Evolutionary conservation across 1,140 invertebrate species (phyloP), one percentile per base, ranked within the genome.

Genomic region (Lycorma delicatula): DNA sequence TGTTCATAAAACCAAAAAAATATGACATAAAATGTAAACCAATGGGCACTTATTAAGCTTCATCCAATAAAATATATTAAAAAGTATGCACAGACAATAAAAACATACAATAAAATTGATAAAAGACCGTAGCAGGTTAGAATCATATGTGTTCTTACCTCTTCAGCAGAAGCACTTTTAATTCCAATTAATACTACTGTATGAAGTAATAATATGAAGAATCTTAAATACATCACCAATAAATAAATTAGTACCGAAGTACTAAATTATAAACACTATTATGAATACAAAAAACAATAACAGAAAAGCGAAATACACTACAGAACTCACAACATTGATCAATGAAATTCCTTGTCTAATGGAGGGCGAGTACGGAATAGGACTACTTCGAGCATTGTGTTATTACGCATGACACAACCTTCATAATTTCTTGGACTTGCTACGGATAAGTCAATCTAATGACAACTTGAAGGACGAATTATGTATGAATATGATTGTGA

Each of bases 221-320:
- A 16, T 16, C 41, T 12, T 44, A 44, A 44, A 44, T 44, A 22
- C 41, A 44, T 44, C 41, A 44, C 41, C 41, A 44, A 44, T 44
- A 44, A n/a, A 44, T 44, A 44, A 44, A 44, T 20, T 44, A 44
- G 41, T 44, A 44, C 41, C 41, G 41, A 44, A 44, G 41, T 44
- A 44, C 41, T 44, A 44, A 44, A 44, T 22, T 22, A 44, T 44
- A n/a, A n/a, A 44, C 41, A 44, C 41, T 44, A 44, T 44, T 44
- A 20, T 22, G 16, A 44, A 44, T 44, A 44, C 41, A 44, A 44
- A 44, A n/a, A 44, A 44, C 41, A 44, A 44, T 44, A 44, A 44
- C 41, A 44, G 41, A 44, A 44, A 44, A 44, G 18, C 41, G 16
- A 22, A 44, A 44, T 44, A 16, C 23, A 18, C 41, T 44, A 22